These are phyloP conservation scores for Pontoporia blainvillei DNA, from an alignment of 2,113 vertebrate genomes.

Conservation along the genomic window DNA sequence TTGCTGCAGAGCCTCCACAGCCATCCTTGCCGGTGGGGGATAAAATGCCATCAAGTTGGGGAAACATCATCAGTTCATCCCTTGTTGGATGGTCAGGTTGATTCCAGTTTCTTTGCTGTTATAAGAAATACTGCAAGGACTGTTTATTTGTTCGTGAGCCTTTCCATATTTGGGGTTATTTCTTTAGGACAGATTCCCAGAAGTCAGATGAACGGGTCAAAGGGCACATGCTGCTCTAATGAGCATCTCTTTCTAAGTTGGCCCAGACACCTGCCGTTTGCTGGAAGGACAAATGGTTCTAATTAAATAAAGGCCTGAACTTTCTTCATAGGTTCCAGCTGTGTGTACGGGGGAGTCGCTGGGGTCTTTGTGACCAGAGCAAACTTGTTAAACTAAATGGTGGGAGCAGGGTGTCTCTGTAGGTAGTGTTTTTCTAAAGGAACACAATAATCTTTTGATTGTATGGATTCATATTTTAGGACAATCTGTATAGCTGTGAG, in stretches of 20 bases:
- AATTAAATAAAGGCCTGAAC: slow-evolving; percentile 4
- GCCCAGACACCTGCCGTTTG: slow-evolving; percentile 13
- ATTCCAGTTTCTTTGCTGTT: background rate
- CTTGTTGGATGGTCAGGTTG: rapidly evolving
- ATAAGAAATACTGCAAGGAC: background rate
- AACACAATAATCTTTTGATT: background rate
- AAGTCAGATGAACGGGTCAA: background rate
- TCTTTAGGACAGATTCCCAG: slow-evolving; percentile 36
- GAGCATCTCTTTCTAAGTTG: background rate
- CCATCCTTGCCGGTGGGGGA: rapidly evolving
- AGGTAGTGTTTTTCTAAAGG: background rate
- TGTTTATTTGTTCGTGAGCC: background rate
- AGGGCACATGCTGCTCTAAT: background rate
- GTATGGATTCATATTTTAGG: background rate
- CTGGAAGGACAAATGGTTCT: slow-evolving; percentile 53
- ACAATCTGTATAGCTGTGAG: background rate
- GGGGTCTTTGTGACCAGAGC: background rate
- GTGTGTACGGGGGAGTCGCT: background rate
- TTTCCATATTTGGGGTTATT: slow-evolving; percentile 1
- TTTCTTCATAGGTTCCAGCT: background rate
- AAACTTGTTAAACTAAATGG: background rate
- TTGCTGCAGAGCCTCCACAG: background rate
- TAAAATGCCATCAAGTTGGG: rapidly evolving
- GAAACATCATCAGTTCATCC: rapidly evolving
- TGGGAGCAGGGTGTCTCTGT: background rate